Evolutionary conservation across 2,888 invertebrate species (phyloP).

Genomic region (Prosopocoilus inquinatus): DNA sequence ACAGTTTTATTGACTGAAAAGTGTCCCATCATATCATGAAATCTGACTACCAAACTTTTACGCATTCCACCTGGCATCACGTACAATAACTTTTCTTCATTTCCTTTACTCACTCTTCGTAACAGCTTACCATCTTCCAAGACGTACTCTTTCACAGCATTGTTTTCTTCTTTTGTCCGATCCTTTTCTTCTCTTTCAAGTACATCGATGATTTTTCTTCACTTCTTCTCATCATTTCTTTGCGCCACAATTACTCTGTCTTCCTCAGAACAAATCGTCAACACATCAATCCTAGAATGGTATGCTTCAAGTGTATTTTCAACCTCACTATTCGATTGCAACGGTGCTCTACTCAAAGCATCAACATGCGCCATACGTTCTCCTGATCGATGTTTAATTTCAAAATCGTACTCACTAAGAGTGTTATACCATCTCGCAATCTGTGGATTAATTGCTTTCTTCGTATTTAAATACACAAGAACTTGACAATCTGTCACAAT

Average conservation of each 20-base stretch:
- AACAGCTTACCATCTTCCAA: neutral
- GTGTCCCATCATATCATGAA: neutral
- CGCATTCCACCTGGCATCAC: neutral
- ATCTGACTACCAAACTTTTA: neutral
- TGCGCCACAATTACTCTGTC: conserved; percentile 12
- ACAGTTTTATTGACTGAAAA: neutral
- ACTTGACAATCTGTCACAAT: conserved; percentile 32
- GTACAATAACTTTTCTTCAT: neutral
- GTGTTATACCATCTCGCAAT: conserved; percentile 24
- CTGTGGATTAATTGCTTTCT: conserved; percentile 27
- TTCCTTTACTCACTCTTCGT: neutral
- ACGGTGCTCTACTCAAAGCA: conserved; percentile 1
- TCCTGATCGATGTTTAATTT: conserved; percentile 29
- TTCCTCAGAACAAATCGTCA: conserved; percentile 13
- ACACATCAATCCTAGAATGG: conserved; percentile 11
- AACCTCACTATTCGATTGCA: conserved; percentile 5
- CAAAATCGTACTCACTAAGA: conserved; percentile 25
- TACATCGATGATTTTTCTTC: conserved; percentile 10
- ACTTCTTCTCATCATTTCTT: neutral
- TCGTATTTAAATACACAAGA: conserved; percentile 23
- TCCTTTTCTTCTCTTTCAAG: conserved; percentile 9
- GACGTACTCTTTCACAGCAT: neutral
- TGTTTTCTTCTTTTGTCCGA: neutral
- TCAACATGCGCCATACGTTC: conserved; percentile 27
- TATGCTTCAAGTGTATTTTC: conserved; percentile 19